Evolutionary conservation across 2,113 vertebrate genomes (phyloP).

Genomic region (Sprattus sprattus): DNA sequence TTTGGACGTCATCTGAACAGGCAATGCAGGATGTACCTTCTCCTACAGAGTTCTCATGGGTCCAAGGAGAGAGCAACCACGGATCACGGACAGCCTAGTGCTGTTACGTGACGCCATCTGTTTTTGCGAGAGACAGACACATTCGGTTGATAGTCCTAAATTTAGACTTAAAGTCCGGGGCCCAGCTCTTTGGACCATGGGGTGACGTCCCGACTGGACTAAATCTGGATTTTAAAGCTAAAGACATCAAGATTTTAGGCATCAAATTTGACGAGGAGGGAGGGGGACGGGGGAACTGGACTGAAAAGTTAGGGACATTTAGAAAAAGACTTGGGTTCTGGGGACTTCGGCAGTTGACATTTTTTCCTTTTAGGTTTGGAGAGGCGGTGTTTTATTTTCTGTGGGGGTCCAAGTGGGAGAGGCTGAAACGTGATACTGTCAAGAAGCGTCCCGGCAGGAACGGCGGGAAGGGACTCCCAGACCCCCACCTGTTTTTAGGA

Average conservation of each 20-base stretch:
- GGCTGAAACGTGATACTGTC: neutral
- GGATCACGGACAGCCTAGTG: slow-evolving; percentile 43
- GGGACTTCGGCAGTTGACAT: slow-evolving; percentile 26
- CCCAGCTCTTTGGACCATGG: no score
- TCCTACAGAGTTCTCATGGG: no score
- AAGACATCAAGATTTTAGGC: neutral
- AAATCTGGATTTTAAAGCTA: neutral
- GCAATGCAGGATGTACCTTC: no score
- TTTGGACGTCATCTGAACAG: no score
- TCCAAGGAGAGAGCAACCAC: no score
- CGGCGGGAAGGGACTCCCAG: slow-evolving; percentile 17
- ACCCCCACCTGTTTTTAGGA: slow-evolving; percentile 29
- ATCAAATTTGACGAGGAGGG: neutral
- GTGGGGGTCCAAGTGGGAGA: slow-evolving; percentile 3
- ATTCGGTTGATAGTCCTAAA: no score
- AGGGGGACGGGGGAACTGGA: neutral
- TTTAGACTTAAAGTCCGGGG: no score
- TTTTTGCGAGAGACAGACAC: slow-evolving; percentile 45
- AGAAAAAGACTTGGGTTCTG: slow-evolving; percentile 31
- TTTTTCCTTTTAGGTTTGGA: neutral
- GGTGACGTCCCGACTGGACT: fast-evolving
- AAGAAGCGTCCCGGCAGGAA: slow-evolving; percentile 22
- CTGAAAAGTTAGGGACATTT: neutral
- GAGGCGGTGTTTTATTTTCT: neutral
- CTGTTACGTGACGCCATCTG: slow-evolving; percentile 42